Percentiles rank a stretch among this genome's conserved stretches.
Evolutionary conservation across 2,888 invertebrate genomes (phyloP).

Genomic region (Drepana falcataria): DNA sequence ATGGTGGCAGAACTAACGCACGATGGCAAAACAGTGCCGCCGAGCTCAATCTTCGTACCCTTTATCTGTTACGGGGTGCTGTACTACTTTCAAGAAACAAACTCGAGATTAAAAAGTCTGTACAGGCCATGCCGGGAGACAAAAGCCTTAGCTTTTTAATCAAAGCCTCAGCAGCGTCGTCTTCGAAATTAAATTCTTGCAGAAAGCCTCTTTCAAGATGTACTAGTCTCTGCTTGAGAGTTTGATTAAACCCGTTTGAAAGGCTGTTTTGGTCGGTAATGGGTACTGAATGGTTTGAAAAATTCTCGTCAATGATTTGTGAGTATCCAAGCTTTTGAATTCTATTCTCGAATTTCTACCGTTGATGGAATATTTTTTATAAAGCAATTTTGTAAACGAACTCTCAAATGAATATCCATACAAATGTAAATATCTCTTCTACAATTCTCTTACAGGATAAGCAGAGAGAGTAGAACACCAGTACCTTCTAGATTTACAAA

Average conservation of each 20-base stretch:
- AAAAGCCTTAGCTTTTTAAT: constrained; percentile 31
- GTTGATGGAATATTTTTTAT: no score
- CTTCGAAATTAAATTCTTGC: constrained; percentile 14
- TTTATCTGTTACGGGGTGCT: constrained; percentile 7
- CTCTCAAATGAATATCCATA: no score
- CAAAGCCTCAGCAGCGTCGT: constrained; percentile 17
- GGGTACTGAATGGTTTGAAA: neutral
- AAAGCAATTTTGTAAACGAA: no score
- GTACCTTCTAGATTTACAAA: no score
- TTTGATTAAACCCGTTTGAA: constrained; percentile 1
- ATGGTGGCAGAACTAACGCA: neutral
- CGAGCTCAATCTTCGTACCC: constrained; percentile 3
- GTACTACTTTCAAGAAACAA: constrained; percentile 12
- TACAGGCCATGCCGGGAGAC: constrained; percentile 17
- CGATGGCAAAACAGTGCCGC: neutral
- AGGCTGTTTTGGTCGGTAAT: neutral
- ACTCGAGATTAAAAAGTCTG: constrained; percentile 26
- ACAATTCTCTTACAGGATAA: no score
- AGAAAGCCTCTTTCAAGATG: constrained; percentile 3
- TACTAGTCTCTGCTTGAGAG: neutral
- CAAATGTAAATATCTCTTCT: no score
- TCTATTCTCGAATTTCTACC: no score
- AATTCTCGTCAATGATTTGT: neutral
- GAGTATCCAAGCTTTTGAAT: no score
- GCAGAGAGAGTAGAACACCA: no score